Conservation (phyloP, 2,888 invertebrate genomes). For the Nematopogon swammerdamellus region DNA sequence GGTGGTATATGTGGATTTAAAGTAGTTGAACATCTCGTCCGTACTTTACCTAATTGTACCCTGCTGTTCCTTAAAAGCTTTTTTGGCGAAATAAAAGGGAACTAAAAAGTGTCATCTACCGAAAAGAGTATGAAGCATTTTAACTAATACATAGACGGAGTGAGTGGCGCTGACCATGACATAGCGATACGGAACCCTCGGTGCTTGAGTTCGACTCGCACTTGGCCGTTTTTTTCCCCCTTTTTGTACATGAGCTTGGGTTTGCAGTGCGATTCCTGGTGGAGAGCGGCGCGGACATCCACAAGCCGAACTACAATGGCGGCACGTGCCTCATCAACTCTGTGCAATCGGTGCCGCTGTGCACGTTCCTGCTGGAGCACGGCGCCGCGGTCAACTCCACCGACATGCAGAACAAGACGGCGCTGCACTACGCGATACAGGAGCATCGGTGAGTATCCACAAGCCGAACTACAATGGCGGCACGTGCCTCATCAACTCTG, state of each 20-base stretch:
- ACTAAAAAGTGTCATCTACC: too few relatives aligned
- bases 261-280: conserved; percentile 68
- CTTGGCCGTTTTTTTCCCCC: not conserved
- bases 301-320: conserved; percentile 83
- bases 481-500: conserved; percentile 90
- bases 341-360: conserved; percentile 81
- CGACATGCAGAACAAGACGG: conserved; percentile 88
- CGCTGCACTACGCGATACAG: conserved; percentile 90
- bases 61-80: too few relatives aligned
- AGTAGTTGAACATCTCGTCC: too few relatives aligned
- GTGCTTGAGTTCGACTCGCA: too few relatives aligned
- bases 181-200: too few relatives aligned
- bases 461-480: conserved; percentile 88
- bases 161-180: too few relatives aligned
- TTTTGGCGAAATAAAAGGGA: too few relatives aligned
- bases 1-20: too few relatives aligned
- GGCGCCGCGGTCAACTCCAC: conserved; percentile 83
- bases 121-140: too few relatives aligned
- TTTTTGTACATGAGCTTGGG: too few relatives aligned
- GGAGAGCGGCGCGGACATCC: conserved; percentile 77
- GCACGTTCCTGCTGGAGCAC: conserved; percentile 72
- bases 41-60: too few relatives aligned
- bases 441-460: conserved; percentile 67
- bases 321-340: conserved; percentile 93
- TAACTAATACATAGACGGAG: too few relatives aligned